Base-by-base conservation (phyloP, 2,888 invertebrate genomes). In the Philonicus albiceps region DNA sequence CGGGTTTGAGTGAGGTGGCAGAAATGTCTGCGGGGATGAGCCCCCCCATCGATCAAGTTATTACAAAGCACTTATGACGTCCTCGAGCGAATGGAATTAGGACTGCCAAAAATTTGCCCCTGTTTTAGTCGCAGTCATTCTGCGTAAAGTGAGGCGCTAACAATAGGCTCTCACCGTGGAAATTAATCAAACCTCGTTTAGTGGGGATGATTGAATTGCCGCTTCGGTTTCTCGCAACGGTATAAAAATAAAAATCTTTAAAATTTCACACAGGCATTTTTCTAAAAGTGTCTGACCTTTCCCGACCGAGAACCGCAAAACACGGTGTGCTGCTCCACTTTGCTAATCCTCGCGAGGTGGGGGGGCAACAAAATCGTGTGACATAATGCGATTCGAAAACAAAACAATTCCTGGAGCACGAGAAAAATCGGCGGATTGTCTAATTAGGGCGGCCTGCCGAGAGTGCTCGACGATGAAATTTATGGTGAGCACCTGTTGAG, bases 401-500 rank as follows among this genome's bases (percentile, higher is more conserved):
- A 80, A 80, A 80, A 53, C 31, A 53, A 53, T 80, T 80, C 53
- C 80, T 53, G 34, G 22, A 34, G 5, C 30, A 30, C 6, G 19
- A 53, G 34, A 34, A 53, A 80, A 80, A 53, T 80, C 53, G 30
- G 8, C 19, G 43, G 80, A 53, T 49, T 31, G 80, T 80, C 80
- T 80, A 80, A 80, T 80, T 80, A 49, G 55, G 80, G 53, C 49
- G 55, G 53, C 53, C 30, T 3, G 40, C 55, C 55, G 31, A 30
- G 49, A 53, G 19, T 80, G 27, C 80, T 53, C 16, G 30, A 53
- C 30, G 64, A 11, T 27, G 80, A 80, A 80, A 80, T 80, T 80
- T 80, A 80, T 80, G 80, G 31, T 53, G 30, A 34, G 19, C 80
- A 80, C 80, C 80, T 80, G 80, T 80, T 80, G 80, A 80, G 30